These are phyloP conservation scores for Oedothorax gibbosus DNA, from an alignment of 1,140 invertebrate species.

Conservation along the genomic window DNA sequence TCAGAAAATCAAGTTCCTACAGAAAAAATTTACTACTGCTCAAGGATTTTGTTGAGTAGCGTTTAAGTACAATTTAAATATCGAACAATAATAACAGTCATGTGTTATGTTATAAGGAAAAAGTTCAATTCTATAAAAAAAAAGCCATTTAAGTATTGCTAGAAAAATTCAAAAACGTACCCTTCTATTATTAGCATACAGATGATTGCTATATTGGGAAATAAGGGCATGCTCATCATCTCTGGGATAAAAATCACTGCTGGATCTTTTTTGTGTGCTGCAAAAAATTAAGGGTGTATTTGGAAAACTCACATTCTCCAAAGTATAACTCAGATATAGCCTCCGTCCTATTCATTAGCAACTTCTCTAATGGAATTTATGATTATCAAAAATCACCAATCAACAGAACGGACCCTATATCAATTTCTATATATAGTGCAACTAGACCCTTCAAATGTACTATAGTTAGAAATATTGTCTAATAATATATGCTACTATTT, in stretches of 20 bases:
- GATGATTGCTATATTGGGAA: slow-evolving; percentile 48
- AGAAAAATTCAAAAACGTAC: neutral
- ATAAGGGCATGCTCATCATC: slow-evolving; percentile 52
- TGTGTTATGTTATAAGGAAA: no score
- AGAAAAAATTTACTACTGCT: no score
- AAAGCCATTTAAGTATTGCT: no score
- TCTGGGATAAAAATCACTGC: slow-evolving; percentile 39
- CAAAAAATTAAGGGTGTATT: neutral
- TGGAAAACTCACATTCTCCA: neutral
- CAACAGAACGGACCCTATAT: neutral
- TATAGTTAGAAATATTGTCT: neutral
- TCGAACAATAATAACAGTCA: neutral
- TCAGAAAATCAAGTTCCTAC: no score
- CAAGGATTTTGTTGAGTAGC: no score
- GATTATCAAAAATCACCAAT: neutral
- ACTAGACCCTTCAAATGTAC: neutral
- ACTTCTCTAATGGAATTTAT: no score
- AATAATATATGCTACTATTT: neutral
- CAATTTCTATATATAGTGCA: no score
- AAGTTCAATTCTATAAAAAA: no score
- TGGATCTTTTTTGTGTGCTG: slow-evolving; percentile 33
- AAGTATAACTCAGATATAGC: no score
- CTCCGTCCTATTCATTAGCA: neutral
- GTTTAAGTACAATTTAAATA: no score
- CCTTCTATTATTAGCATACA: slow-evolving; percentile 31